Base-by-base conservation (phyloP, 2,888 invertebrate species). In the Linnaemya tessellans region DNA sequence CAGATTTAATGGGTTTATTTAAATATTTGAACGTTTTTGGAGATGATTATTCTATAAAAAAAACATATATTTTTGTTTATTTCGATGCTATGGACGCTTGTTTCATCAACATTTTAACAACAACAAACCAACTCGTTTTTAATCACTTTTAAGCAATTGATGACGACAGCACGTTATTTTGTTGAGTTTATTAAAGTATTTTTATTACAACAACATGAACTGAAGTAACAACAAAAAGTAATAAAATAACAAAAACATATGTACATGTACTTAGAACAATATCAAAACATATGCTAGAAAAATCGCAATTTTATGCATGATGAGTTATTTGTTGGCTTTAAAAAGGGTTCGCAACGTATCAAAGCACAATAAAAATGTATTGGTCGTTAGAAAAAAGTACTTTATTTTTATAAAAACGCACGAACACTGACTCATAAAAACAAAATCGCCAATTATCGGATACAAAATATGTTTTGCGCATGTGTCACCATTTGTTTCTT, bases 11-110 rank as follows among this genome's bases (percentile, higher is more conserved):
- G 18, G 0, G 58, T 54, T 80, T 64, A 79, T 68, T 78, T 35
- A 85, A 85, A 85, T 85, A 79, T 70, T 79, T 85, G 71, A 70
- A 58, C 68, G 67, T 70, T 85, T 85, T 81, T 73, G 35, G 62
- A 41, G 30, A 79, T 75, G 77, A 84, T 22, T 62, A 35, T 15
- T 49, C 38, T 65, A 46, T 35, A 11, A 64, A 2, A 43, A 46
- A 43, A 22, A 20, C 11, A 2, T 49, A 18, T 49, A 25, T 38
- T 35, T 51, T 46, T 51, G 25, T 56, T 43, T 56, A 30, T 68
- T 73, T 73, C 30, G 18, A 62, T 78, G 38, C 22, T 67, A 77
- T 80, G 49, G 41, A 82, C 82, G 82, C 85, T 85, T 82, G 85
- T 85, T 82, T 82, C 65, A 78, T 58, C 74, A 79, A 75, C 79